Percentiles rank a stretch among this genome's conserved stretches.
phyloP scores from a whole-genome alignment of 2,888 invertebrate genomes.

The Endotricha flammealis region DNA sequence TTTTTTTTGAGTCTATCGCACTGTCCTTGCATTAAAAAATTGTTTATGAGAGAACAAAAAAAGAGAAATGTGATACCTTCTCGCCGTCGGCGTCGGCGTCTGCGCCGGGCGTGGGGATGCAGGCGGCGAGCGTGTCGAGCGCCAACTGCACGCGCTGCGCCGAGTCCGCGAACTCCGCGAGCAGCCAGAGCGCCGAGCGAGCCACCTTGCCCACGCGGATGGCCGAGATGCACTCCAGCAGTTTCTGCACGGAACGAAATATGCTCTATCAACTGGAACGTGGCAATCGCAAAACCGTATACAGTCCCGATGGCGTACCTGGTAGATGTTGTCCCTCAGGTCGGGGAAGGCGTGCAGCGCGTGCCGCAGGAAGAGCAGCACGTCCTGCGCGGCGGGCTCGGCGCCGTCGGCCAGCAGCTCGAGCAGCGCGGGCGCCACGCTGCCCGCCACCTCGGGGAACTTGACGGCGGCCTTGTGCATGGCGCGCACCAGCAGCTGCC shows the following conservation, averaged over 20 bases:
- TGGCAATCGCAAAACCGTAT: not conserved
- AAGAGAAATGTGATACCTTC: too few relatives aligned
- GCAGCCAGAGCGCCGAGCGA: slow-evolving; percentile 96
- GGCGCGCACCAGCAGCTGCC: slow-evolving; percentile 96
- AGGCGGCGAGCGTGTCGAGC: slow-evolving; percentile 81
- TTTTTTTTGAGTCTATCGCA: too few relatives aligned
- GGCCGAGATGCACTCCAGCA: slow-evolving; percentile 89
- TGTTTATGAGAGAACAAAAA: too few relatives aligned
- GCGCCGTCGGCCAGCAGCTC: slow-evolving; percentile 95
- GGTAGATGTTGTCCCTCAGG: slow-evolving; percentile 88
- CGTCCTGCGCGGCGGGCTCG: slow-evolving; percentile 94
- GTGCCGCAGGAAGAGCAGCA: slow-evolving; percentile 95
- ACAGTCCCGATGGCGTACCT: slow-evolving; percentile 57
- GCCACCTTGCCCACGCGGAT: slow-evolving; percentile 96
- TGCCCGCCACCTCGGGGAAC: slow-evolving; percentile 96
- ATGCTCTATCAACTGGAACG: slow-evolving; percentile 10
- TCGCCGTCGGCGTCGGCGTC: slow-evolving; percentile 20
- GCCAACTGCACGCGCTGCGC: slow-evolving; percentile 88
- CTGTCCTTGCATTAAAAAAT: too few relatives aligned
- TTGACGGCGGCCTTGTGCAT: slow-evolving; percentile 96
- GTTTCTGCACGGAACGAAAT: slow-evolving; percentile 54
- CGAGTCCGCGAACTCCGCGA: slow-evolving; percentile 95
- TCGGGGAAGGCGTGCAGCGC: slow-evolving; percentile 96
- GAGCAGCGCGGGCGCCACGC: slow-evolving; percentile 95
- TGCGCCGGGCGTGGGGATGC: slow-evolving; percentile 32